Evolutionary conservation across 2,888 invertebrate genomes (phyloP).

Genomic region (Alcis repandata): DNA sequence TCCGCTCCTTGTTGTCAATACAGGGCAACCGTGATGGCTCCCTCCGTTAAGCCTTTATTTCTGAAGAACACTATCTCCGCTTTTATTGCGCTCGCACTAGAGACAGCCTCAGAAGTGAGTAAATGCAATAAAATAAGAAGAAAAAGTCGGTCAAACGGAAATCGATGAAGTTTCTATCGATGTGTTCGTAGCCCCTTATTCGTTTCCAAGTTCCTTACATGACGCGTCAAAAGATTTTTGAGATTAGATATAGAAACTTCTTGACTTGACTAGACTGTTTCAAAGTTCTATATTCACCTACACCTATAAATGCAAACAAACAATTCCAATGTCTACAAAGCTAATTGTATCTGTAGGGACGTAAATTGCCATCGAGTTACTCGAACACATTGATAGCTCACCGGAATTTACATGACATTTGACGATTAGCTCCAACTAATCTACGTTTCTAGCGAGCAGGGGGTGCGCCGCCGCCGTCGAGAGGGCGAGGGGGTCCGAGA

Average conservation of each 20-base stretch:
- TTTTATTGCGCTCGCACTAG: slow-evolving; percentile 74
- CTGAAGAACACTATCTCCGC: slow-evolving; percentile 81
- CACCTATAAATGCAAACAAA: neutral
- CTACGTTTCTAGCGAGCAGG: slow-evolving; percentile 58
- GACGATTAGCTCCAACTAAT: slow-evolving; percentile 63
- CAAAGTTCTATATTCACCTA: neutral
- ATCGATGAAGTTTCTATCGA: slow-evolving; percentile 54
- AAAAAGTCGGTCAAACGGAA: slow-evolving; percentile 58
- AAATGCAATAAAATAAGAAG: slow-evolving; percentile 69
- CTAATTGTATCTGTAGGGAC: slow-evolving; percentile 18
- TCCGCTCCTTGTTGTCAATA: slow-evolving; percentile 87
- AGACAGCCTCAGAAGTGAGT: slow-evolving; percentile 66
- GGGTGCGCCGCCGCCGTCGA: slow-evolving; percentile 44
- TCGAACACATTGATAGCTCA: slow-evolving; percentile 38
- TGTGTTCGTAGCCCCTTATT: slow-evolving; percentile 42
- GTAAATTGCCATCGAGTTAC: slow-evolving; percentile 29
- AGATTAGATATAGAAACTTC: neutral
- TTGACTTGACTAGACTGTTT: no score
- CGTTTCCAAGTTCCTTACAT: slow-evolving; percentile 25
- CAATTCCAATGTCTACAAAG: slow-evolving; percentile 7
- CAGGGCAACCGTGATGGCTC: slow-evolving; percentile 83
- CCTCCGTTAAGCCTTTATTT: slow-evolving; percentile 84
- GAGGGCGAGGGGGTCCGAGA: slow-evolving; percentile 51
- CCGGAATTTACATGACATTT: slow-evolving; percentile 52
- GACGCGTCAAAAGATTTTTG: slow-evolving; percentile 7